These are phyloP conservation scores for Fringilla coelebs DNA, from an alignment of 2,797 vertebrate species.

Conservation along the genomic window DNA sequence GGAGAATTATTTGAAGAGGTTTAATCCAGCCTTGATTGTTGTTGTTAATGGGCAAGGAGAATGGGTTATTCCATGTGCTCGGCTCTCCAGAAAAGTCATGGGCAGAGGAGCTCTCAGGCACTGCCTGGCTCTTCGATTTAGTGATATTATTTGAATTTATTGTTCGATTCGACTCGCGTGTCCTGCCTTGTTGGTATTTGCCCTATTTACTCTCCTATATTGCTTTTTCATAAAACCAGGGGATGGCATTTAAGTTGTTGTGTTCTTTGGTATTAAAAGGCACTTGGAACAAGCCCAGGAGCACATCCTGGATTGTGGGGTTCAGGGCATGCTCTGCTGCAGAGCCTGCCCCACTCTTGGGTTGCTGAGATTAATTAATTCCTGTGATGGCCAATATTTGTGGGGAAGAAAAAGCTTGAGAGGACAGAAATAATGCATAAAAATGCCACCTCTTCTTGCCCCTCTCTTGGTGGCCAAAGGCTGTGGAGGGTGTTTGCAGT, in stretches of 20 bases:
- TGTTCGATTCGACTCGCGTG: conserved; percentile 85
- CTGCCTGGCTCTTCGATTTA: conserved; percentile 34
- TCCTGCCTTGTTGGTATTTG: conserved; percentile 95
- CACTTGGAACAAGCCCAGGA: conserved; percentile 82
- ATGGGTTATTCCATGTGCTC: conserved; percentile 45
- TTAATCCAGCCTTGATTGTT: conserved; percentile 59
- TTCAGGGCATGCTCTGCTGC: conserved; percentile 85
- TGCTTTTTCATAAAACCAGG: conserved; percentile 89
- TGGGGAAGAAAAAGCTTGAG: not conserved
- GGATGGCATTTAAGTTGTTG: conserved; percentile 96
- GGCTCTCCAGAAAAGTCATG: conserved; percentile 36
- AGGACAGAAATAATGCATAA: not conserved
- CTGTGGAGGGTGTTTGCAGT: not conserved
- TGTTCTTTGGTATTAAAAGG: conserved; percentile 93
- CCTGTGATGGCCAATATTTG: conserved; percentile 28
- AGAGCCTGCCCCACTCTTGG: conserved; percentile 82
- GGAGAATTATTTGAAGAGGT: conserved; percentile 57
- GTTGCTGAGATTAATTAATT: conserved; percentile 73
- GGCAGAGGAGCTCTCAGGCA: not conserved
- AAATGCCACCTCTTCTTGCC: not conserved
- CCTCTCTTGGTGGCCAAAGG: not conserved
- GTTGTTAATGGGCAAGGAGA: conserved; percentile 54
- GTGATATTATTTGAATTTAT: conserved; percentile 77
- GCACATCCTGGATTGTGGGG: conserved; percentile 85
- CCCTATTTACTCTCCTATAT: conserved; percentile 98